phyloP scores from a whole-genome alignment of 2,888 invertebrate species.

The Periphyllus acericola region DNA sequence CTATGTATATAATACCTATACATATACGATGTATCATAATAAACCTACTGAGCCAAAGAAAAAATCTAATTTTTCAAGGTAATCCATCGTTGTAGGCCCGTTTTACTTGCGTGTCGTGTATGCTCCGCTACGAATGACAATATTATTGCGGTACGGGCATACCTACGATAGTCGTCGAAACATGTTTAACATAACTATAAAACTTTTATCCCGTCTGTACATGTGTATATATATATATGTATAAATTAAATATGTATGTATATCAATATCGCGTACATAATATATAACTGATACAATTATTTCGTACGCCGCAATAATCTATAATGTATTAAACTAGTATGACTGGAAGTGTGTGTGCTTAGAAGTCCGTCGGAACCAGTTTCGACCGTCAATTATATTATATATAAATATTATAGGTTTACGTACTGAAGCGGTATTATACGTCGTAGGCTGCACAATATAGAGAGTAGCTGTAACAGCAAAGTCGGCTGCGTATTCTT shows the following conservation, averaged over 20 bases:
- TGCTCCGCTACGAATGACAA: not conserved
- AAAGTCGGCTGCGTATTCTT: no score
- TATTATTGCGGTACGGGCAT: not conserved
- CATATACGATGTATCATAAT: not conserved
- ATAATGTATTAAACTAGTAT: not conserved
- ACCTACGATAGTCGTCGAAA: not conserved
- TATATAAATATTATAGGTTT: not conserved
- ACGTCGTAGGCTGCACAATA: no score
- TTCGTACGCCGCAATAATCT: not conserved
- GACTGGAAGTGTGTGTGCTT: constrained; percentile 30
- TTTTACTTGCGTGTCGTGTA: no score
- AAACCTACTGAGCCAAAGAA: not conserved
- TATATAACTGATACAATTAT: not conserved
- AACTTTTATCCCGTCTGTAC: not conserved
- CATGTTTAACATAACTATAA: not conserved
- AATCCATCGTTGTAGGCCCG: not conserved
- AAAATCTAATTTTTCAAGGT: not conserved
- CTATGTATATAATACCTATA: not conserved
- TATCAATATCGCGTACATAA: no score
- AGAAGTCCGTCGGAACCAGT: constrained; percentile 11
- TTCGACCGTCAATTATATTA: not conserved
- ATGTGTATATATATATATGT: not conserved
- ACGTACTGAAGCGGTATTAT: no score
- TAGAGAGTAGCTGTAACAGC: no score
- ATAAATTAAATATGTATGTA: not conserved